These are phyloP conservation scores for Perca fluviatilis DNA, from an alignment of 2,113 vertebrate genomes.

Conservation along the genomic window DNA sequence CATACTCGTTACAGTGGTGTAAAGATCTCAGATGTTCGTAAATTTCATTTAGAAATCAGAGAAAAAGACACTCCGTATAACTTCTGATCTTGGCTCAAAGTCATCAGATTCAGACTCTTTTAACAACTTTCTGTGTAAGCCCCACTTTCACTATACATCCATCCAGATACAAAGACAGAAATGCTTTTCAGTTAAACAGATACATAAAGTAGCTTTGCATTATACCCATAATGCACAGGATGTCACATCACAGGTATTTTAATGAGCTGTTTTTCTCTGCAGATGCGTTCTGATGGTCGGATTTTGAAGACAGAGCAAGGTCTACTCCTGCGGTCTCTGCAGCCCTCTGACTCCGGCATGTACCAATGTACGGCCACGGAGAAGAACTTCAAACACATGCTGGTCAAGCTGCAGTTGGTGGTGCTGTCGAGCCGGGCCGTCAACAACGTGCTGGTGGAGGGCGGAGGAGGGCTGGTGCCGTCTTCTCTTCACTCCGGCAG, in stretches of 20 bases:
- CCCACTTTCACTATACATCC: neutral
- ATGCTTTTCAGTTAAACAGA: no score
- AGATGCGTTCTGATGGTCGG: conserved; percentile 94
- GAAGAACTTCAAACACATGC: conserved; percentile 97
- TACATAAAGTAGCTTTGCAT: neutral
- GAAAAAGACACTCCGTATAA: neutral
- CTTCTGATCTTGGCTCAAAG: no score
- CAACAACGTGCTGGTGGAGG: conserved; percentile 90
- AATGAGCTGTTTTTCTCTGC: conserved; percentile 10
- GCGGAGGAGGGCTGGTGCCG: conserved; percentile 67
- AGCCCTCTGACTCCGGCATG: conserved; percentile 90
- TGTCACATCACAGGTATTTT: neutral
- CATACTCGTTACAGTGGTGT: neutral
- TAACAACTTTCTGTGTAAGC: neutral
- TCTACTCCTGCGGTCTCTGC: conserved; percentile 91
- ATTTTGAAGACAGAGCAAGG: conserved; percentile 95
- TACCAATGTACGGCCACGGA: conserved; percentile 97
- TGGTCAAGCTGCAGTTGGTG: conserved; percentile 93
- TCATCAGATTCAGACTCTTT: no score
- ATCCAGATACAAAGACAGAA: neutral
- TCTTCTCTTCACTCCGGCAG: conserved; percentile 76
- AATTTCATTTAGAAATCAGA: neutral
- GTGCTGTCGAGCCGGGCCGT: conserved; percentile 91
- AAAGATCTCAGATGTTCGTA: neutral
- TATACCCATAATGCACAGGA: neutral